Conservation (phyloP, 2,888 invertebrate species). For the Aphodius granarius region DNA sequence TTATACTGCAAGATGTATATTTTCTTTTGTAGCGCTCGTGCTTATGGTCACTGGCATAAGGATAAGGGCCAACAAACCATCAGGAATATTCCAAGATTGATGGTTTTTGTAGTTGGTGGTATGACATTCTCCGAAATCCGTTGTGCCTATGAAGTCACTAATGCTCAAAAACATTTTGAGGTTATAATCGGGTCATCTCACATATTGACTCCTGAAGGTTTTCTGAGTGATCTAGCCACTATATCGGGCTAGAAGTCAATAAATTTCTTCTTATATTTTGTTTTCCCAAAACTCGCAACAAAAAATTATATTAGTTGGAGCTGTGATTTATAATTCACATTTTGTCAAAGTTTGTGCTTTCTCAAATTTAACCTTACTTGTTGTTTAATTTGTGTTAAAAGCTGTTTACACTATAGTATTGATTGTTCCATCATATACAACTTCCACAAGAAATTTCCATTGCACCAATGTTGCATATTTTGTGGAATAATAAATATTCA, state of each 20-base stretch:
- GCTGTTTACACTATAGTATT: no score
- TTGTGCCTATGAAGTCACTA: conserved; percentile 97
- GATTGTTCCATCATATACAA: no score
- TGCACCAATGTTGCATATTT: no score
- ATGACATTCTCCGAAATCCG: conserved; percentile 96
- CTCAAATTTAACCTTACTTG: no score
- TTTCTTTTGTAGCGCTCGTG: conserved; percentile 71
- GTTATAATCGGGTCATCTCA: conserved; percentile 97
- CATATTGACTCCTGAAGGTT: conserved; percentile 93
- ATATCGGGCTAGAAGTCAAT: conserved; percentile 63
- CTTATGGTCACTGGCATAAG: conserved; percentile 98
- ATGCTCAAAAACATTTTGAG: conserved; percentile 96
- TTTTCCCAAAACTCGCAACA: not conserved
- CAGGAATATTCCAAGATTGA: conserved; percentile 93
- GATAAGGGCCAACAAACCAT: conserved; percentile 94
- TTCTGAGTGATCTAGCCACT: conserved; percentile 85
- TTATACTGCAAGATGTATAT: no score
- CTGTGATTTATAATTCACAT: no score
- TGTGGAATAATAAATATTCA: no score
- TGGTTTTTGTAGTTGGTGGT: conserved; percentile 97
- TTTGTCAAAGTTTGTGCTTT: no score
- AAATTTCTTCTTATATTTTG: no score
- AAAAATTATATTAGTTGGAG: not conserved
- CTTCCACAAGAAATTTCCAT: no score
- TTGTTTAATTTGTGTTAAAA: no score